Percentiles rank a stretch among this genome's conserved stretches.
Evolutionary conservation across 1,140 invertebrate genomes (phyloP).

Genomic region (Portunus trituberculatus): DNA sequence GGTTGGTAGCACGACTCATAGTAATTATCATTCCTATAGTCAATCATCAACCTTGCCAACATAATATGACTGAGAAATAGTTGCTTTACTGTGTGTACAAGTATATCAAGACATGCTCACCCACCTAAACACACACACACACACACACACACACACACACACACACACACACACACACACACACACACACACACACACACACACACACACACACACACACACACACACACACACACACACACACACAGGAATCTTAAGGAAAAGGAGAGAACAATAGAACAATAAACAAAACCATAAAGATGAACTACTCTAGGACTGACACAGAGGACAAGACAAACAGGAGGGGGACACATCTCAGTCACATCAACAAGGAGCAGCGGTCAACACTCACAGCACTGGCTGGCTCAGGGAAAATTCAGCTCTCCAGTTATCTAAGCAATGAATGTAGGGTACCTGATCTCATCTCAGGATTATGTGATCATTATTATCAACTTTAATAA

Average conservation of each 20-base stretch:
- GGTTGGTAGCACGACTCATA: too few species aligned
- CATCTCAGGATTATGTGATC: neutral
- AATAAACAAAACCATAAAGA: neutral
- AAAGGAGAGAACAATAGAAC: neutral
- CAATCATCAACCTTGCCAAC: too few species aligned
- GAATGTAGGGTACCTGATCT: neutral
- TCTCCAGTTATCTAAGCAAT: neutral
- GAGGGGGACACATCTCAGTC: neutral
- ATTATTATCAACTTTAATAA: too few species aligned
- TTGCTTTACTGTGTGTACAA: neutral
- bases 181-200: neutral
- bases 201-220: neutral
- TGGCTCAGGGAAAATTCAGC: neutral
- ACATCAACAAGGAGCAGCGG: neutral
- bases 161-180: constrained; percentile 52
- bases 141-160: constrained; percentile 29
- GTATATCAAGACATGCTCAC: too few species aligned
- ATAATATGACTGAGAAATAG: neutral
- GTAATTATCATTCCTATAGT: too few species aligned
- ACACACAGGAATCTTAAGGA: constrained; percentile 25
- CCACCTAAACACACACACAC: neutral
- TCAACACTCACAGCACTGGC: neutral
- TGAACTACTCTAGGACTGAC: neutral
- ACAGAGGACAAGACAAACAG: neutral
- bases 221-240: constrained; percentile 45